Evolutionary conservation across 2,888 invertebrate genomes (phyloP).

Genomic region (Clusia tigrina): DNA sequence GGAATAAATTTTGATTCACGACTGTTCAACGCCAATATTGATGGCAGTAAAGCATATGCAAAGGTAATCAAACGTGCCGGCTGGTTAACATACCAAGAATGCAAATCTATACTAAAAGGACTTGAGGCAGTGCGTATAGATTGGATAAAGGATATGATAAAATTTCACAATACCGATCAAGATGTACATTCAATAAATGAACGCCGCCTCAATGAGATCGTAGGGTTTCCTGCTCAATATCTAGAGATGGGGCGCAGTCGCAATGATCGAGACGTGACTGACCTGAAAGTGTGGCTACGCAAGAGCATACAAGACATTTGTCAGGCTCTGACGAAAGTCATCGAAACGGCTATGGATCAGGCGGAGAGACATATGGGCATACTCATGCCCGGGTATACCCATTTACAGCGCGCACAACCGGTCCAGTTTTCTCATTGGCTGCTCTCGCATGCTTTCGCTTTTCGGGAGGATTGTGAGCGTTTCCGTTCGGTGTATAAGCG

Average conservation of each 20-base stretch:
- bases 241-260: slow-evolving; percentile 85
- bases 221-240: slow-evolving; percentile 66
- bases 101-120: slow-evolving; percentile 69
- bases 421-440: slow-evolving; percentile 86
- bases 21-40: slow-evolving; percentile 78
- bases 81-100: slow-evolving; percentile 72
- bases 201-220: slow-evolving; percentile 71
- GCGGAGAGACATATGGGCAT: slow-evolving; percentile 73
- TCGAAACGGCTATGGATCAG: slow-evolving; percentile 66
- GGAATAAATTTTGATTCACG: slow-evolving; percentile 73
- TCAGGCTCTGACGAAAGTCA: slow-evolving; percentile 54
- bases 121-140: slow-evolving; percentile 74
- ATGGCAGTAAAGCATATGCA: slow-evolving; percentile 78
- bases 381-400: slow-evolving; percentile 85
- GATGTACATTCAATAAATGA: slow-evolving; percentile 89
- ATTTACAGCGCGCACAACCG: slow-evolving; percentile 85
- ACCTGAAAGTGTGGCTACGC: slow-evolving; percentile 80
- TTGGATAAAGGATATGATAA: slow-evolving; percentile 70
- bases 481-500: slow-evolving; percentile 70
- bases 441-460: slow-evolving; percentile 66
- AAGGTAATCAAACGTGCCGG: slow-evolving; percentile 71
- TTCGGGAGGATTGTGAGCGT: slow-evolving; percentile 69
- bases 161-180: slow-evolving; percentile 73
- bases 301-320: slow-evolving; percentile 67
- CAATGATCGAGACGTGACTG: slow-evolving; percentile 84